These are phyloP conservation scores for Dione juno DNA, from an alignment of 2,888 invertebrate species.

Conservation along the genomic window DNA sequence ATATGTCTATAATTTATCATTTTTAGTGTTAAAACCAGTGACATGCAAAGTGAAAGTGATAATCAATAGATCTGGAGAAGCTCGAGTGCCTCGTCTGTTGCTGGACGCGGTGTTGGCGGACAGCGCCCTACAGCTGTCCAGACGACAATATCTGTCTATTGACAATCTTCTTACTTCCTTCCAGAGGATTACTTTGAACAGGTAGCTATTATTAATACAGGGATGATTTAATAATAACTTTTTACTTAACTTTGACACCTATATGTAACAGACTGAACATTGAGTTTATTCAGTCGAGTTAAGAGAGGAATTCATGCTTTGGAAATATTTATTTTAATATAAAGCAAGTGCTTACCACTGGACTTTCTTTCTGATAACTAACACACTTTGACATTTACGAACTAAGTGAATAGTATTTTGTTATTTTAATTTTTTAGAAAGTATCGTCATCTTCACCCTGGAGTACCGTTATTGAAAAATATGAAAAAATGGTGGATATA, in stretches of 20 bases:
- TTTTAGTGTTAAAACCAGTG: conserved; percentile 89
- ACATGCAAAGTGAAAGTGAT: conserved; percentile 90
- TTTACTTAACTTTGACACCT: too few species aligned
- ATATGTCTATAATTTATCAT: neutral
- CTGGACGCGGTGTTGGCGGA: conserved; percentile 89
- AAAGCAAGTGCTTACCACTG: too few species aligned
- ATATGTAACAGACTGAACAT: too few species aligned
- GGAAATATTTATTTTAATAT: too few species aligned
- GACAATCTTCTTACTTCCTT: conserved; percentile 83
- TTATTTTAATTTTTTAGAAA: conserved; percentile 76
- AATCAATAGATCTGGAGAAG: conserved; percentile 86
- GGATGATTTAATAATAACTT: too few species aligned
- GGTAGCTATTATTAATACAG: conserved; percentile 62
- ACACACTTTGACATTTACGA: too few species aligned
- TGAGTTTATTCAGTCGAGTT: too few species aligned
- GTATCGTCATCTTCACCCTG: conserved; percentile 86
- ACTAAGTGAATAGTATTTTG: too few species aligned
- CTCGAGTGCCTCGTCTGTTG: conserved; percentile 85
- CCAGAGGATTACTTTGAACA: conserved; percentile 86
- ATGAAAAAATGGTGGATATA: conserved; percentile 90
- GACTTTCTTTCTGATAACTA: too few species aligned
- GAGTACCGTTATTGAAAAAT: conserved; percentile 82
- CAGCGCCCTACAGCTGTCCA: conserved; percentile 88
- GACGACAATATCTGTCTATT: conserved; percentile 87
- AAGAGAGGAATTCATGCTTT: too few species aligned